Evolutionary conservation across 53 echinoderm and acorn worm genomes (phyloP), one percentile per base, ranked within the genome.

Genomic region (Stichopus horrens): DNA sequence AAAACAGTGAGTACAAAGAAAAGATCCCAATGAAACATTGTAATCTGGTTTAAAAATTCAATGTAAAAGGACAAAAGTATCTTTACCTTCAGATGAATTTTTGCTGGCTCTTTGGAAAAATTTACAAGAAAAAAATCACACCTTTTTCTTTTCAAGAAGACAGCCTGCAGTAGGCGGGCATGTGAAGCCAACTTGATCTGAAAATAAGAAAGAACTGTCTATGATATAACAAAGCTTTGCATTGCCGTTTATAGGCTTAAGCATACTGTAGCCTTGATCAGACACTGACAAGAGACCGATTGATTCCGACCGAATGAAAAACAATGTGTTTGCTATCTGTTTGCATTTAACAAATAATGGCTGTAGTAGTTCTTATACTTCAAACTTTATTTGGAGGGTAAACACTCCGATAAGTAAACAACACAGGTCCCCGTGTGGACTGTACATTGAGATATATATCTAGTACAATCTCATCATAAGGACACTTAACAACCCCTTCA

Each of bases 401-500:
- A 71, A 71, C 71, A 71, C 14, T 71, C 71, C 59, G 11, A 59
- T 9, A 4, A 59, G 11, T n/a, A 71, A 71, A 71, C 71, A 71
- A 71, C 71, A 71, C n/a, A 71, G 71, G n/a, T 71, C 71, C 19
- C 71, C 19, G 6, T 71, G 71, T 18, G 19, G 6, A 71, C 71
- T 71, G 71, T 71, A 71, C 14, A 71, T 5, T 0, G 21, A 16
- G 71, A 71, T 71, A 71, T 14, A 68, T 71, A 71, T 71, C 71
- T 71, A n/a, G 19, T n/a, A 71, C 19, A 6, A 71, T 71, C 71
- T n/a, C 71, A n/a, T 20, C 18, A 71, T 0, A 71, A 37, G 7
- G n/a, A 71, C 71, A 71, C 71, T 71, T 71, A 20, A 71, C 71
- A 71, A 71, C 71, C 71, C 18, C 14, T 71, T 20, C 71, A 71